Evolutionary conservation across 2,888 invertebrate species (phyloP).

Genomic region (Drosophila differens): DNA sequence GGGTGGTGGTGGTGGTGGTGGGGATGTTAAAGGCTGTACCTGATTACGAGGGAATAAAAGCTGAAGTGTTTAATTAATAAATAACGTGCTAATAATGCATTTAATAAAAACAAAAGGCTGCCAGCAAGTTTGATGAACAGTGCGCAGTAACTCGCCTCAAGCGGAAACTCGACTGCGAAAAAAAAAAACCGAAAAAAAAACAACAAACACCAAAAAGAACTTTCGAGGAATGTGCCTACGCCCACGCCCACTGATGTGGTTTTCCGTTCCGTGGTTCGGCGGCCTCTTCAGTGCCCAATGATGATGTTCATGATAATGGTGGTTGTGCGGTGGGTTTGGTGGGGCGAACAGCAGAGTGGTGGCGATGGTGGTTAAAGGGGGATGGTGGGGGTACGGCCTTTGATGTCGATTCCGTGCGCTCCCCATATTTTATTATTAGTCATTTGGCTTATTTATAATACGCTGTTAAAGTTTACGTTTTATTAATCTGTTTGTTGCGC

Average conservation of each 20-base stretch:
- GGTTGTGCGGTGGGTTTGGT: slow-evolving; percentile 1
- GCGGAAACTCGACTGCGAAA: slow-evolving; percentile 28
- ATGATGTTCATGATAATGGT: slow-evolving; percentile 39
- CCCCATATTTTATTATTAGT: slow-evolving; percentile 76
- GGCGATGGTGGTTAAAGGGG: not conserved
- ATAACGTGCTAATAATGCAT: slow-evolving; percentile 79
- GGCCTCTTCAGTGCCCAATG: slow-evolving; percentile 41
- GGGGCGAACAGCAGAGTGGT: not conserved
- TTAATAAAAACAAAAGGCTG: slow-evolving; percentile 54
- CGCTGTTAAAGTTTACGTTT: slow-evolving; percentile 75
- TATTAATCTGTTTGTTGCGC: slow-evolving; percentile 77
- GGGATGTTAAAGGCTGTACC: slow-evolving; percentile 26
- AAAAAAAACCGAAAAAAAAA: slow-evolving; percentile 1
- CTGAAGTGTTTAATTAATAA: slow-evolving; percentile 78
- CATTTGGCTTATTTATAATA: slow-evolving; percentile 76
- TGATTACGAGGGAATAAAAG: slow-evolving; percentile 67
- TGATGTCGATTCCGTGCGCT: slow-evolving; percentile 67
- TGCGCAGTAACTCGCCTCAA: slow-evolving; percentile 10
- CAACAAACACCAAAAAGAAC: slow-evolving; percentile 12
- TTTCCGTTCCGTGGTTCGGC: slow-evolving; percentile 18
- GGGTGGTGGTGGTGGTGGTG: not conserved
- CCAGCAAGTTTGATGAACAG: slow-evolving; percentile 36
- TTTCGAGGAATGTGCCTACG: slow-evolving; percentile 25
- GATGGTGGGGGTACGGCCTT: slow-evolving; percentile 41
- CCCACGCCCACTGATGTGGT: slow-evolving; percentile 45